Evolutionary conservation across 2,113 vertebrate species (phyloP).

Genomic region (Hyperoodon ampullatus): DNA sequence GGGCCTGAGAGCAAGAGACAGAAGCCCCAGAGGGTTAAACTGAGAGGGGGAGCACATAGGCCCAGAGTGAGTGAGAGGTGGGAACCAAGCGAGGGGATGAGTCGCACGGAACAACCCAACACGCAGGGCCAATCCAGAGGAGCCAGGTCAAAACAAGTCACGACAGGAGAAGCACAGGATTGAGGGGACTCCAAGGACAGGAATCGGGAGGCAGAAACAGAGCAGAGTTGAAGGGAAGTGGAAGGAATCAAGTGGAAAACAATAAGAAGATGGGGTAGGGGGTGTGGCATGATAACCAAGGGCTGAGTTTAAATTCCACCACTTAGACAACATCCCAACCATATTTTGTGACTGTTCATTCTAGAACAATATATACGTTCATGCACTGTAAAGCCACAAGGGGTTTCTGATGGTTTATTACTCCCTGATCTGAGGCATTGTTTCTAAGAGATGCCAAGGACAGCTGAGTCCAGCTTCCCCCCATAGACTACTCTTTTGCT

Average conservation of each 20-base stretch:
- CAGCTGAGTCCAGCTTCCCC: background rate
- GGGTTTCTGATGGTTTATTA: background rate
- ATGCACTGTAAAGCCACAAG: background rate
- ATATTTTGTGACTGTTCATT: background rate
- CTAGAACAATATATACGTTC: background rate
- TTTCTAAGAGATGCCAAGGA: background rate
- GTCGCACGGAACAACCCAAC: constrained; percentile 26
- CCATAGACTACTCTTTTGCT: background rate
- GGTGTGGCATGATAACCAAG: background rate
- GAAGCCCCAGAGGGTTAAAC: background rate
- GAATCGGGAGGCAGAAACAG: background rate
- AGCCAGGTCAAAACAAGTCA: constrained; percentile 8
- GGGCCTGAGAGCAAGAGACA: constrained; percentile 19
- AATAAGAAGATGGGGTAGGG: background rate
- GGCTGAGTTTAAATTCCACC: background rate
- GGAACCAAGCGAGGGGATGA: constrained; percentile 56
- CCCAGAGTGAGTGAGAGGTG: background rate
- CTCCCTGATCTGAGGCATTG: background rate
- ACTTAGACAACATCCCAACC: background rate
- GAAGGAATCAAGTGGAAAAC: background rate
- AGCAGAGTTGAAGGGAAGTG: background rate
- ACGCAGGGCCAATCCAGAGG: constrained; percentile 6
- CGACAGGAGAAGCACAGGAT: background rate
- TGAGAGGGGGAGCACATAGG: background rate
- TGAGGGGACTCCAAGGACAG: constrained; percentile 62